phyloP scores from a whole-genome alignment of 2,797 vertebrate genomes.

The Mus caroli region DNA sequence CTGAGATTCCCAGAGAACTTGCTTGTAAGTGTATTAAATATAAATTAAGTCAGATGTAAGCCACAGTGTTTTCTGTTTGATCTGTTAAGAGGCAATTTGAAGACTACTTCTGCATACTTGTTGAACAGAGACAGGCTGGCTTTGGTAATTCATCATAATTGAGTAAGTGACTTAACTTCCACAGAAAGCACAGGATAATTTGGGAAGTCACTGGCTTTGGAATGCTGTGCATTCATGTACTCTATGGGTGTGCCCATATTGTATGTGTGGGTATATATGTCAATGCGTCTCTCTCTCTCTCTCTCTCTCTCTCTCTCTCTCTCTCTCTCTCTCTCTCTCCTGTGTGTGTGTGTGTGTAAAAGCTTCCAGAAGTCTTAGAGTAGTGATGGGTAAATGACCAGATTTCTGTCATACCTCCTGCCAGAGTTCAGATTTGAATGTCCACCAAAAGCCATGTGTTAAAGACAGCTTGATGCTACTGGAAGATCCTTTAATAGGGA shows the following conservation, averaged over 20 bases:
- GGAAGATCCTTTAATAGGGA: background rate
- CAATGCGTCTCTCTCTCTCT: background rate
- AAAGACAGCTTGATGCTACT: background rate
- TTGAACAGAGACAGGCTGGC: slow-evolving; percentile 31
- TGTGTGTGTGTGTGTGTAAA: background rate
- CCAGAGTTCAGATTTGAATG: background rate
- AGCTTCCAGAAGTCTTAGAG: slow-evolving; percentile 42
- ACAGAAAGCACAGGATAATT: slow-evolving; percentile 76
- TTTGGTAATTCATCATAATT: slow-evolving; percentile 58
- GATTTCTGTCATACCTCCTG: background rate
- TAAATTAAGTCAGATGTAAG: background rate
- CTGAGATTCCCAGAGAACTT: slow-evolving; percentile 77
- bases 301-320: no score
- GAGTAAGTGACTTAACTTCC: slow-evolving; percentile 60
- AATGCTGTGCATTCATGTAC: slow-evolving; percentile 34
- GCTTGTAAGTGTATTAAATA: background rate
- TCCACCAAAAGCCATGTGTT: background rate
- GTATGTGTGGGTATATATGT: background rate
- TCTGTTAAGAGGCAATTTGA: slow-evolving; percentile 75
- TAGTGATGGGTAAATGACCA: slow-evolving; percentile 16
- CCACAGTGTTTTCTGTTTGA: background rate
- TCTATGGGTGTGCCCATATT: slow-evolving; percentile 67
- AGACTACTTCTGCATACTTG: slow-evolving; percentile 70
- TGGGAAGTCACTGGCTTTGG: slow-evolving; percentile 75
- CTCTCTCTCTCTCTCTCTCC: no score